Conservation (phyloP, 2,113 vertebrate genomes). For the Mormyrus iriodes region DNA sequence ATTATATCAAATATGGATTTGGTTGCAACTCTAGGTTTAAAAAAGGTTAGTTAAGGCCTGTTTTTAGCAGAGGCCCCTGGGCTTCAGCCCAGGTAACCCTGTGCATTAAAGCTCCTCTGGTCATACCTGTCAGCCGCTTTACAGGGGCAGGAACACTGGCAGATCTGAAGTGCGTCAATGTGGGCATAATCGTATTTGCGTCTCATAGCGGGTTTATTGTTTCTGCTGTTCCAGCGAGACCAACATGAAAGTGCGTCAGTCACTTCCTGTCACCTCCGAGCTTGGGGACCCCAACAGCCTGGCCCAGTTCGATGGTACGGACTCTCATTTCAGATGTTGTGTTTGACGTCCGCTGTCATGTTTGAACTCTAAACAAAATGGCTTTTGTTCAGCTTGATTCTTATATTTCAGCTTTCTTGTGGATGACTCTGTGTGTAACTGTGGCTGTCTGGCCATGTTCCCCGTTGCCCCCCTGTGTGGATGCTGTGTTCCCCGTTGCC, state of each 20-base stretch:
- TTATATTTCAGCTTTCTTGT: background rate
- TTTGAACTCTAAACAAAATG: background rate
- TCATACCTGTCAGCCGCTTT: background rate
- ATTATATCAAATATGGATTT: background rate
- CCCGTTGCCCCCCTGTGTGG: background rate
- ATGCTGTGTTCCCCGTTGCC: no score
- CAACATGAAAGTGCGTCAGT: constrained; percentile 93
- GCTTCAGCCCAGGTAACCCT: background rate
- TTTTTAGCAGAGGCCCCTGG: background rate
- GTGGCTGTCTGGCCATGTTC: background rate
- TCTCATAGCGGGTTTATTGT: constrained; percentile 8
- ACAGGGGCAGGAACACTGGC: background rate
- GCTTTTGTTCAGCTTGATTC: background rate
- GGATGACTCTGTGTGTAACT: background rate
- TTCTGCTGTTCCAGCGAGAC: constrained; percentile 69
- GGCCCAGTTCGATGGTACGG: constrained; percentile 76
- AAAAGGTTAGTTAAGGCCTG: background rate
- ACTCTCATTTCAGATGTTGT: background rate
- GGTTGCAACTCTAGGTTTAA: background rate
- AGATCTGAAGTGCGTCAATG: background rate
- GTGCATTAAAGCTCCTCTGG: background rate
- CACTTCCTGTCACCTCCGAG: constrained; percentile 75
- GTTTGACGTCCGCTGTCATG: background rate
- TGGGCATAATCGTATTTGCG: background rate
- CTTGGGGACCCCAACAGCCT: constrained; percentile 73